Percentiles rank a stretch among this genome's conserved stretches.
phyloP scores from a whole-genome alignment of 1,140 invertebrate species.

The Cheumatopsyche charites region DNA sequence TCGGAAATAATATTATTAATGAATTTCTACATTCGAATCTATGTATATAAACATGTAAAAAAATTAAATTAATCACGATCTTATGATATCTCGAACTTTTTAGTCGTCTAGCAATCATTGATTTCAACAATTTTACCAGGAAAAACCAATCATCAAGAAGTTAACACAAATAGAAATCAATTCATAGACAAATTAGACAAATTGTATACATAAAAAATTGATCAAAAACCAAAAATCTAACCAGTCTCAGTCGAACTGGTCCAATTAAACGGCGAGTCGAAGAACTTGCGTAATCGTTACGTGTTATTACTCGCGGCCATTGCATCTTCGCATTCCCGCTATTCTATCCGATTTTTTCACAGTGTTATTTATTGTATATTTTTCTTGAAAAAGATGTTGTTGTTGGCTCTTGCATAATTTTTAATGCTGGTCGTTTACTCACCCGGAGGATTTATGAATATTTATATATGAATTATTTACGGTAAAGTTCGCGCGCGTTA shows the following conservation, averaged over 20 bases:
- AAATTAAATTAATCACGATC: too few relatives aligned
- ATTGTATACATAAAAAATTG: not conserved
- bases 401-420: too few relatives aligned
- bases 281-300: conserved; percentile 13
- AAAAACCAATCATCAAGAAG: too few relatives aligned
- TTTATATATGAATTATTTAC: conserved; percentile 12
- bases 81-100: too few relatives aligned
- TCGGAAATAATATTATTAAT: too few relatives aligned
- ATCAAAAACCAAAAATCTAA: too few relatives aligned
- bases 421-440: not conserved
- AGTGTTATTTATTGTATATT: not conserved
- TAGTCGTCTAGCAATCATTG: too few relatives aligned
- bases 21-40: too few relatives aligned
- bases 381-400: not conserved
- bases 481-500: conserved; percentile 4
- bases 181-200: not conserved
- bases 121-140: too few relatives aligned
- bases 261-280: conserved; percentile 13
- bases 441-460: not conserved
- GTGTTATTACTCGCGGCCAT: conserved; percentile 9
- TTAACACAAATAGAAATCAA: too few relatives aligned
- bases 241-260: conserved; percentile 9
- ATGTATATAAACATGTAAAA: too few relatives aligned
- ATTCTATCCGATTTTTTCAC: not conserved
- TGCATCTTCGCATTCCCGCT: conserved; percentile 6